These are phyloP conservation scores for Phoebastria nigripes DNA, from an alignment of 2,797 vertebrate genomes.

Conservation along the genomic window DNA sequence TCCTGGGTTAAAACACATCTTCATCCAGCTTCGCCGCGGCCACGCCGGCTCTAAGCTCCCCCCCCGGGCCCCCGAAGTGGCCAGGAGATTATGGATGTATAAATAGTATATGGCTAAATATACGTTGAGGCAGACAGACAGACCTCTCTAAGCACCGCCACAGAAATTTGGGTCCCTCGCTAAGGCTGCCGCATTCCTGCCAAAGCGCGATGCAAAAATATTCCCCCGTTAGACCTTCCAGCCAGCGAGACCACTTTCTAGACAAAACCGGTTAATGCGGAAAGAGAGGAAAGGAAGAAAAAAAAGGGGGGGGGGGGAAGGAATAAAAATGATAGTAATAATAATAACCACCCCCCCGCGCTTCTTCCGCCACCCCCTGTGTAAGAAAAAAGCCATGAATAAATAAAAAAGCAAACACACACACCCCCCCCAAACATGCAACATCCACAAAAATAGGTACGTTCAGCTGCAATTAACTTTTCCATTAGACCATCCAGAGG, in stretches of 20 bases:
- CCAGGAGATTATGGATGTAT: constrained; percentile 11
- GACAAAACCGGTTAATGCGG: constrained; percentile 32
- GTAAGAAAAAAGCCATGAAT: background rate
- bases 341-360: background rate
- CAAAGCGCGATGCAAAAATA: background rate
- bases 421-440: background rate
- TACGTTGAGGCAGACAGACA: background rate
- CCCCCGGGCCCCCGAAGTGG: background rate
- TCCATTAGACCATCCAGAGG: constrained; percentile 34
- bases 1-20: background rate
- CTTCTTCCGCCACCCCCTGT: background rate
- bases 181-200: constrained; percentile 45
- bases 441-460: constrained; percentile 32
- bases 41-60: background rate
- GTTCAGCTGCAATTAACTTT: constrained; percentile 35
- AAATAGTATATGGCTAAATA: constrained; percentile 28
- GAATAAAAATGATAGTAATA: background rate
- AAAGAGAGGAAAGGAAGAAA: background rate
- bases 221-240: constrained; percentile 14
- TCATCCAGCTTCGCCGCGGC: background rate
- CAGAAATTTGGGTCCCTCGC: constrained; percentile 23
- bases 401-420: background rate
- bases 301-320: background rate
- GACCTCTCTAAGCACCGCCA: constrained; percentile 1
- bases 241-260: constrained; percentile 26